phyloP scores from a whole-genome alignment of 2,113 vertebrate genomes.

The Corynorhinus townsendii region DNA sequence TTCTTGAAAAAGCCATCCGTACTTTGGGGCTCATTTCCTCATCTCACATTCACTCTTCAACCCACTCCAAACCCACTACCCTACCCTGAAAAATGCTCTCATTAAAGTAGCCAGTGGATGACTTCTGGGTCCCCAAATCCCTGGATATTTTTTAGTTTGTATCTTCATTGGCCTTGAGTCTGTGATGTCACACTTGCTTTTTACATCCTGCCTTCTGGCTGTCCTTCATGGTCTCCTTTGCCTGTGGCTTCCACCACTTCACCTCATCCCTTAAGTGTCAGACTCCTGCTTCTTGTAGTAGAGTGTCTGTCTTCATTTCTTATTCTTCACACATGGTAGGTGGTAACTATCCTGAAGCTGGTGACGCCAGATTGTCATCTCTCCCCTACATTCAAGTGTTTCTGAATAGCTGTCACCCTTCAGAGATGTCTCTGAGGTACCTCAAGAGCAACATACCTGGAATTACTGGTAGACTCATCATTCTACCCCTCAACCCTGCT shows the following conservation, averaged over 20 bases:
- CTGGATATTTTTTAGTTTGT: neutral
- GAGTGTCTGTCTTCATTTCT: neutral
- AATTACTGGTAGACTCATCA: neutral
- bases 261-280: too few relatives aligned
- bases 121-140: neutral
- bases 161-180: neutral
- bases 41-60: neutral
- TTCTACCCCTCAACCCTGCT: neutral
- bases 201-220: neutral
- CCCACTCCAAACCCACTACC: neutral
- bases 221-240: neutral
- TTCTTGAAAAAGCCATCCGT: neutral
- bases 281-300: neutral
- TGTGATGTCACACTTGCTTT: accelerated
- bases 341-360: neutral
- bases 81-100: neutral
- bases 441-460: neutral
- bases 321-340: neutral
- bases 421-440: neutral
- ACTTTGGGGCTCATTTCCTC: neutral
- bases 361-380: neutral
- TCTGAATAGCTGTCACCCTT: neutral
- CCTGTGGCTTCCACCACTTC: neutral
- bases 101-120: neutral
- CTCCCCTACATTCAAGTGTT: neutral